Base-by-base conservation (phyloP, 2,797 vertebrate genomes). In the Choloepus didactylus region DNA sequence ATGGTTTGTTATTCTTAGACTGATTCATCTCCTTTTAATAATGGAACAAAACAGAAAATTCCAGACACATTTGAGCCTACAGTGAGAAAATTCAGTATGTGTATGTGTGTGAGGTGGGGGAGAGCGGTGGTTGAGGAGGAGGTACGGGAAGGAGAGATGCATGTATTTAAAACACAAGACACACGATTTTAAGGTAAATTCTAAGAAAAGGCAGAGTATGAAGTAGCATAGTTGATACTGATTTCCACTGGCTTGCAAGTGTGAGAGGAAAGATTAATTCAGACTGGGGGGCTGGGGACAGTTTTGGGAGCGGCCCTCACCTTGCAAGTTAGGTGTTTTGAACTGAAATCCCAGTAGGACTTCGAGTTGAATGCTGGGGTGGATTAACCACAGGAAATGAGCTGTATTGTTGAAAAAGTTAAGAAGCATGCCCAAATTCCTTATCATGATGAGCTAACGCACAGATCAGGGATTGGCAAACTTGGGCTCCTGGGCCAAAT, bases 341-440 rank as follows among this genome's bases (percentile, higher is more conserved):
- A 81, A 41, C 31, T 59, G 83, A 86, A 96, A 64, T 77, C 41
- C 95, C 89, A 73, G 41, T 10, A 62, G 27, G 88, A 56, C 87
- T 83, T 81, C 51, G 11, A 49, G 84, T 81, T 85, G 41, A 70
- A 23, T 9, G 44, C 11, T 18, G 56, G 56, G 73, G 25, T 67
- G 27, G 62, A 70, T 96, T 90, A 85, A 62, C 77, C 35, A 66
- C 51, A 72, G 77, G 70, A 91, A 93, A 83, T n/a, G 31, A 70
- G 76, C 60, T 27, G 29, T n/a, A 54, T 66, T 18, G 15, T 77
- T 93, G 6, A 44, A 76, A 76, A 84, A 62, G 67, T 31, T 19
- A 31, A n/a, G 70, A 83, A 90, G 38, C 49, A 16, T n/a, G 49
- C 38, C 82, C n/a, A n/a, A 80, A 46, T 82, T 86, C 41, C 41